Base-by-base conservation (phyloP, 2,888 invertebrate genomes). In the Junonia oenone region DNA sequence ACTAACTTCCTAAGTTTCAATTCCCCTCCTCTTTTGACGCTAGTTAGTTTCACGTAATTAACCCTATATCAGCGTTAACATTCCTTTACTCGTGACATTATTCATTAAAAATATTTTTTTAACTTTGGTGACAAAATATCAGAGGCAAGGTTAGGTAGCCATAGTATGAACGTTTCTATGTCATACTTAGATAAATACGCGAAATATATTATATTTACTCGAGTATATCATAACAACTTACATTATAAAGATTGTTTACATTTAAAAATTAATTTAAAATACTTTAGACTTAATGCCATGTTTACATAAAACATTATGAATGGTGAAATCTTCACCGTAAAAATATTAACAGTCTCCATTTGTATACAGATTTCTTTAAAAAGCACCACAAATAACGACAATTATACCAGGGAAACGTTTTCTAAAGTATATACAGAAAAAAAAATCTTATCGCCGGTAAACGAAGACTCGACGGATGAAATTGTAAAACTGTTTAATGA, bases 401-500 rank as follows among this genome's bases (percentile, higher is more conserved):
- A 45, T 45, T 26, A 45, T 45, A 45, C n/a, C n/a, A 22, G 6
- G 11, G 22, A 22, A 45, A 45, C 13, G 8, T 40, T 38, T 37
- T 29, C 29, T 17, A 46, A 46, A 46, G 31, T 29, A 15, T 46
- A 46, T 22, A 45, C 31, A n/a, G n/a, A n/a, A n/a, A n/a, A n/a
- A n/a, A n/a, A 33, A 46, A 33, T 51, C 38, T 46, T 51, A 11
- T 46, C 33, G 38, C 40, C 14, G 22, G 77, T 26, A 40, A 38
- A 26, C 50, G 43, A 43, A 51, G 40, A 29, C 40, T 33, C 19
- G 17, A 13, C 45, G 55, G 40, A 45, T 52, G 55, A 55, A 61
- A 55, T 51, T 54, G 52, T 54, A 56, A 59, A 54, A 54, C 49
- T 48, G 45, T 45, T 50, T 56, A 63, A 63, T 64, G 63, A 61